Evolutionary conservation across 1,140 invertebrate genomes (phyloP).

Genomic region (Cotesia vestalis): DNA sequence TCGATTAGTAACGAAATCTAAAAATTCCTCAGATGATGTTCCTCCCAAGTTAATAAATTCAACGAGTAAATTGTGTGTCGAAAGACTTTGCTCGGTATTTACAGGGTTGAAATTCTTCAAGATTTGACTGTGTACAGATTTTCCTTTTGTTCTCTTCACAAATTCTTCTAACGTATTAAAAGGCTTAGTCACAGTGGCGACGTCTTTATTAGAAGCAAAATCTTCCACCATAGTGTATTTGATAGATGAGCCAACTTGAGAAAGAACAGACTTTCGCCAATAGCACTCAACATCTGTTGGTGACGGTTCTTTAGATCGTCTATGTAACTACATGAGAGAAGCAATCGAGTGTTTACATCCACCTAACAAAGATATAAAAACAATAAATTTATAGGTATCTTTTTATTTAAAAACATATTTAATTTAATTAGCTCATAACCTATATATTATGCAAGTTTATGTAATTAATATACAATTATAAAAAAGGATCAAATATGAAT

Average conservation of each 20-base stretch:
- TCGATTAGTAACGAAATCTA: background rate
- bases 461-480: background rate
- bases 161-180: background rate
- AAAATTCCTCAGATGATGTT: background rate
- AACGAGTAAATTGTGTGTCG: too few species aligned
- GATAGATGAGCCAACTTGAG: constrained; percentile 31
- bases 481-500: too few species aligned
- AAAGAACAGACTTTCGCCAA: constrained; percentile 49
- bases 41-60: too few species aligned
- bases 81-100: too few species aligned
- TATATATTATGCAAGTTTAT: too few species aligned
- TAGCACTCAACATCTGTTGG: constrained; percentile 51
- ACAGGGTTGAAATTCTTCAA: too few species aligned
- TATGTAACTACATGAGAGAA: constrained; percentile 58
- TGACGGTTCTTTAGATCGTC: constrained; percentile 52
- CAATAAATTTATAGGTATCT: too few species aligned
- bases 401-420: too few species aligned
- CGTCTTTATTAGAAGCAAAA: constrained; percentile 5
- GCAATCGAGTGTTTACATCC: constrained; percentile 56
- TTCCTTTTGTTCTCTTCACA: constrained; percentile 9
- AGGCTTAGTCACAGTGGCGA: background rate
- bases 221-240: constrained; percentile 30
- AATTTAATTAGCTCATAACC: too few species aligned
- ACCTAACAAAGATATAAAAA: constrained; percentile 28
- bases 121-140: background rate